A percentile compares a stretch with the other conserved stretches of the same genome.
phyloP scores from a whole-genome alignment of 1,140 invertebrate genomes.

The Drosophila pectinifera region DNA sequence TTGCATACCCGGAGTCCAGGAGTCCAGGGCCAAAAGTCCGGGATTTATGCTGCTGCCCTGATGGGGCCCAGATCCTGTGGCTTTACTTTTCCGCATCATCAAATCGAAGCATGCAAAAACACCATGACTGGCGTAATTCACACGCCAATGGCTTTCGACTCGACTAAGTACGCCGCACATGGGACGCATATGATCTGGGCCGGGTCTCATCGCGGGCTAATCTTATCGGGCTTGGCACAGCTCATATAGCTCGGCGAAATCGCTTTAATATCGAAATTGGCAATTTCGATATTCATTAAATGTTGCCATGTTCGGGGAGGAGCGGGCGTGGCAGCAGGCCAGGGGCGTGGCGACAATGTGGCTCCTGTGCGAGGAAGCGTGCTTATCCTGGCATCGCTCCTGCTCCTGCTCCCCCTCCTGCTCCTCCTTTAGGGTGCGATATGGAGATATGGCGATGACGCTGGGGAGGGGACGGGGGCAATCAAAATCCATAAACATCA shows the following conservation, averaged over 20 bases:
- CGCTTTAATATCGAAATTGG: slow-evolving; percentile 79
- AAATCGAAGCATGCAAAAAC: slow-evolving; percentile 65
- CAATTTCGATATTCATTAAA: slow-evolving; percentile 83
- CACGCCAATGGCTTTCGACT: slow-evolving; percentile 77
- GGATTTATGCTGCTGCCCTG: slow-evolving; percentile 44
- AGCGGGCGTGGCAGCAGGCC: too few relatives aligned
- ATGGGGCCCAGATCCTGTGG: slow-evolving; percentile 60
- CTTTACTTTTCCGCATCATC: slow-evolving; percentile 80
- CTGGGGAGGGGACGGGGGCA: slow-evolving; percentile 38
- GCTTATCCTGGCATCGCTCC: slow-evolving; percentile 73
- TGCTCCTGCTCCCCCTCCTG: slow-evolving; percentile 7
- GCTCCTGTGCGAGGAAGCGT: slow-evolving; percentile 65
- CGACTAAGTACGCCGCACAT: slow-evolving; percentile 51
- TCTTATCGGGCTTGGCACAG: slow-evolving; percentile 76
- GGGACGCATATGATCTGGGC: slow-evolving; percentile 30
- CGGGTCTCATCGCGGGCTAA: slow-evolving; percentile 67
- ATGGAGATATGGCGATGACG: slow-evolving; percentile 7
- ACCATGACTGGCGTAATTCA: slow-evolving; percentile 80
- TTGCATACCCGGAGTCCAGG: slow-evolving; percentile 62
- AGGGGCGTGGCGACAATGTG: slow-evolving; percentile 24
- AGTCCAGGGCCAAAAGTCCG: slow-evolving; percentile 14
- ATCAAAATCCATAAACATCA: slow-evolving; percentile 83
- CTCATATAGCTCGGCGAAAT: slow-evolving; percentile 75
- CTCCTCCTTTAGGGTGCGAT: slow-evolving; percentile 6
- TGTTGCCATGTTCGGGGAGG: slow-evolving; percentile 41